Base-by-base conservation (phyloP, 2,797 vertebrate genomes). In the Hoplostethus mediterraneus region DNA sequence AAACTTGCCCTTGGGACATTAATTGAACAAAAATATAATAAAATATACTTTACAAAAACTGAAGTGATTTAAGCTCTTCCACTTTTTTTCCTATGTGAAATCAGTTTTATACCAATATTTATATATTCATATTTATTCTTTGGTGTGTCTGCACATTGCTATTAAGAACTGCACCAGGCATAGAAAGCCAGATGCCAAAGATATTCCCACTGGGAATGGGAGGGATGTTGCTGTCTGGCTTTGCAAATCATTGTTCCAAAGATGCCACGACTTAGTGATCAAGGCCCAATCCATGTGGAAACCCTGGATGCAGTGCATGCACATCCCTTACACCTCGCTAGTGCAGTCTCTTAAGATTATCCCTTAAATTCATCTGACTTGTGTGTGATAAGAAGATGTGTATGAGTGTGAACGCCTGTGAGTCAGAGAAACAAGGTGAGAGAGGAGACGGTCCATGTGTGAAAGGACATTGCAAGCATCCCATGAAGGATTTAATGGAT, bases 281-380 rank as follows among this genome's bases (percentile, higher is more conserved):
- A 52, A 51, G 5, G 3, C 11, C 14, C 11, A 40, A 10, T 42
- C 40, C 40, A 42, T 11, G 40, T 12, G 10, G 3, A 42, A 42
- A 12, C 40, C 3, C 48, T 21, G 48, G 8, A 5, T 6, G 44
- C 21, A 21, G 16, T 21, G 5, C 10, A 6, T 9, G 48, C 48
- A 21, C 48, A 49, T 49, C 21, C n/a, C 48, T 49, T 21, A 8
- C 17, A 21, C 17, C n/a, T 6, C 12, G 48, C n/a, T 49, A 8
- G n/a, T 17, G n/a, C 38, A 4, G 7, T 53, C 0, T 13, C 17
- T 38, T 47, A n/a, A 17, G 6, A 63, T 55, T 8, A 25, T 25
- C 7, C 8, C n/a, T 44, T 31, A 67, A 51, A 66, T 38, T 28
- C 66, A 67, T 40, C 38, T 30, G 64, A 38, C 17, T 31, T 70